Conservation (phyloP, 2,113 vertebrate genomes). For the Peromyscus californicus region DNA sequence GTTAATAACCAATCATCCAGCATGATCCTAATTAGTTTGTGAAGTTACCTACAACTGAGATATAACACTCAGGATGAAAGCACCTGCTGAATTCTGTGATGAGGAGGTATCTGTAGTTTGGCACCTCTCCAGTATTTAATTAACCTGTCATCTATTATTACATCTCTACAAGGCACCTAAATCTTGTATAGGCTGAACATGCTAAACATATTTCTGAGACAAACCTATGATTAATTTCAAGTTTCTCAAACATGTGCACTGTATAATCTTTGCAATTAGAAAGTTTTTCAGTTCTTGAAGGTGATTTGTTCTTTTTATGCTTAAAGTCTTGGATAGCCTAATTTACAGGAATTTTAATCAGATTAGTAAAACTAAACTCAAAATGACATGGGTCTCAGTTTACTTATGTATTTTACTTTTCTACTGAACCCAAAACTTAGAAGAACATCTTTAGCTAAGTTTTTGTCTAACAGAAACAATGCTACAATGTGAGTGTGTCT, state of each 20-base stretch:
- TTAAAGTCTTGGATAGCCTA: neutral
- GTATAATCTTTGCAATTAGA: neutral
- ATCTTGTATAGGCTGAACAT: conserved; percentile 70
- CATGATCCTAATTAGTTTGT: conserved; percentile 82
- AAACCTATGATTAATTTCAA: conserved; percentile 49
- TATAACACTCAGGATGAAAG: conserved; percentile 56
- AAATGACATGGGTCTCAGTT: neutral
- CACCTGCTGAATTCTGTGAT: conserved; percentile 69
- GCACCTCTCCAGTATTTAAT: conserved; percentile 82
- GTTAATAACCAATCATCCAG: conserved; percentile 62
- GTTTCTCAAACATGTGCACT: neutral
- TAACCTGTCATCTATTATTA: conserved; percentile 85
- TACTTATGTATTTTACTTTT: neutral
- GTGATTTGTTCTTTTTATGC: neutral
- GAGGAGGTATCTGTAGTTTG: conserved; percentile 73
- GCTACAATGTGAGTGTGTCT: neutral
- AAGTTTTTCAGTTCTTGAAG: neutral
- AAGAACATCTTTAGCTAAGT: neutral
- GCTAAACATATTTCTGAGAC: conserved; percentile 26
- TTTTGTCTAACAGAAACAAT: neutral
- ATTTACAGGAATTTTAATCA: neutral
- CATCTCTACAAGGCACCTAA: conserved; percentile 60
- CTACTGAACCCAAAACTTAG: neutral
- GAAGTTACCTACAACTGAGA: conserved; percentile 79
- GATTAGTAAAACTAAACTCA: neutral